A percentile compares a stretch with the other conserved stretches of the same genome.
Evolutionary conservation across 2,888 invertebrate species (phyloP).

Genomic region (Strigamia transsilvanica): DNA sequence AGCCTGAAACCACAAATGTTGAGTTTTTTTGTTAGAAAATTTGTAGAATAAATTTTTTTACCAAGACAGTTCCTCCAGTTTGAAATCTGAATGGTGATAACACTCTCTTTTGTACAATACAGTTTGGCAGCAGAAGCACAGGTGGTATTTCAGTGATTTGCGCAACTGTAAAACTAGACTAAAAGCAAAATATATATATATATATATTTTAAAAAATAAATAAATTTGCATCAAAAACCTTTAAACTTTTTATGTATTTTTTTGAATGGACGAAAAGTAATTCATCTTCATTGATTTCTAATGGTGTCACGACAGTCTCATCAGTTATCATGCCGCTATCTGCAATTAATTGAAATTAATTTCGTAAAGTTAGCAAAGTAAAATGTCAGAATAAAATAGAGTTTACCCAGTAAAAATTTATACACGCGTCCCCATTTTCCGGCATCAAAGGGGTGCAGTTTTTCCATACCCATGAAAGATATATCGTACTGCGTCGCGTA

Average conservation of each 20-base stretch:
- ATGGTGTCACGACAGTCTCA: constrained; percentile 73
- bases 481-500: constrained; percentile 83
- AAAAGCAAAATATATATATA: constrained; percentile 59
- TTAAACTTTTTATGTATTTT: constrained; percentile 77
- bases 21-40: background rate
- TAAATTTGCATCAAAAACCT: constrained; percentile 63
- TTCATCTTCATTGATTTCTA: constrained; percentile 76
- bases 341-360: constrained; percentile 68
- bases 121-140: constrained; percentile 78
- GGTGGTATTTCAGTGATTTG: constrained; percentile 80
- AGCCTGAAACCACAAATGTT: constrained; percentile 65
- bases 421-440: constrained; percentile 83
- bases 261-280: constrained; percentile 78
- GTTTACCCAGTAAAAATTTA: constrained; percentile 64
- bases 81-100: constrained; percentile 81
- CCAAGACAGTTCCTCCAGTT: constrained; percentile 82
- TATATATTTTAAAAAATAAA: constrained; percentile 18
- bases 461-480: constrained; percentile 80
- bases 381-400: constrained; percentile 46
- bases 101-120: constrained; percentile 77
- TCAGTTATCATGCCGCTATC: constrained; percentile 72
- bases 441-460: constrained; percentile 86
- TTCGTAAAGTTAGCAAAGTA: constrained; percentile 15
- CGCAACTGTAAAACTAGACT: constrained; percentile 85
- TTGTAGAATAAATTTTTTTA: constrained; percentile 58